phyloP scores from a whole-genome alignment of 2,797 vertebrate species.

The Iguana delicatissima region DNA sequence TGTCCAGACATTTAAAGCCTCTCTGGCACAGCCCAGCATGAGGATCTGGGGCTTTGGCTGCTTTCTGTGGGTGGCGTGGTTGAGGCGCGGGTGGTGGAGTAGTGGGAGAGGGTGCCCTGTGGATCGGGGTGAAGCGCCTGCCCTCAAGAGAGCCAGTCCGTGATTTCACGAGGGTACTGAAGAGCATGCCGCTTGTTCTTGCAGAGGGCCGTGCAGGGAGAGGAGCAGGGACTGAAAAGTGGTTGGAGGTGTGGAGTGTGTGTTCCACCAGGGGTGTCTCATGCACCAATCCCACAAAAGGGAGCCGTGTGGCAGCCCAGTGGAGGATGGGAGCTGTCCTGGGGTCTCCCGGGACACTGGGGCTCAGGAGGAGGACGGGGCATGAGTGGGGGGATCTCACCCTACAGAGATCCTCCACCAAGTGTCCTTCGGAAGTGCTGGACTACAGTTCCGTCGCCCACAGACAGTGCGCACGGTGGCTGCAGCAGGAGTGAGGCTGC shows the following conservation, averaged over 20 bases:
- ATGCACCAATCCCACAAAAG: neutral
- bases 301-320: neutral
- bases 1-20: conserved; percentile 57
- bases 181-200: conserved; percentile 11
- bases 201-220: neutral
- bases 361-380: neutral
- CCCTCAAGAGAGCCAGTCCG: neutral
- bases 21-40: conserved; percentile 52
- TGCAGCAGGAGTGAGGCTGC: no score
- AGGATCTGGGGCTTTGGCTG: conserved; percentile 53
- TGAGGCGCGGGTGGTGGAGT: neutral
- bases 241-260: neutral
- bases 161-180: neutral
- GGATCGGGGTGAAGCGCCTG: neutral
- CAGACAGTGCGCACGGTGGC: no score
- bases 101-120: conserved; percentile 16
- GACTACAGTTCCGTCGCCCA: no score
- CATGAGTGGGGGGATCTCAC: no score
- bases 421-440: no score
- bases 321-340: neutral
- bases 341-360: neutral
- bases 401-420: no score
- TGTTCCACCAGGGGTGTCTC: no score
- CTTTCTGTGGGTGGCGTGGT: conserved; percentile 2
- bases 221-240: neutral